Conservation (phyloP, 1,140 invertebrate genomes). For the Papilio glaucus region DNA sequence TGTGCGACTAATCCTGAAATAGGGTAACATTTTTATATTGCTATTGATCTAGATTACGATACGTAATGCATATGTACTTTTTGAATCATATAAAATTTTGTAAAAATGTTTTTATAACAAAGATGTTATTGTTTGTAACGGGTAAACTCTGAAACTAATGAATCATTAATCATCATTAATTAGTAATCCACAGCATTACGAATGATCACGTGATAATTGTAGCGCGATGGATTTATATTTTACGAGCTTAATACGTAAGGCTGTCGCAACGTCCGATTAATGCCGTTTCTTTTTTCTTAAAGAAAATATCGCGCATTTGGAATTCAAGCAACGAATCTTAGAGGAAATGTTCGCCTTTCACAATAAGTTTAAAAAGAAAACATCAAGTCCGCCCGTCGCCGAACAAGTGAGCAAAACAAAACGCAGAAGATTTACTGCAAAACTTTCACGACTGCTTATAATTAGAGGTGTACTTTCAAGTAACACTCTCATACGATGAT, state of each 20-base stretch:
- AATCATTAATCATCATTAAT: no score
- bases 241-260: no score
- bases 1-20: not conserved
- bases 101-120: no score
- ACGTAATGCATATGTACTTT: no score
- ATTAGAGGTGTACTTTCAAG: conserved; percentile 20
- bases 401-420: conserved; percentile 23
- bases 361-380: conserved; percentile 33
- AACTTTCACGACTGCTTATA: conserved; percentile 26
- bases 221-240: no score
- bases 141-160: no score
- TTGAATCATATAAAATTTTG: no score
- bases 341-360: conserved; percentile 10
- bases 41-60: not conserved
- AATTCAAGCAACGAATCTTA: conserved; percentile 21
- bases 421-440: conserved; percentile 28
- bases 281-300: not conserved
- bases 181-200: no score
- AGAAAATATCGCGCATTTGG: not conserved
- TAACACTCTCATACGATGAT: not conserved
- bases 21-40: not conserved
- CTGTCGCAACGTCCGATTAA: not conserved
- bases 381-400: conserved; percentile 26
- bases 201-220: no score
- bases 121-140: no score